Evolutionary conservation across 2,797 vertebrate genomes (phyloP).

Genomic region (Phalloptychus januarius): DNA sequence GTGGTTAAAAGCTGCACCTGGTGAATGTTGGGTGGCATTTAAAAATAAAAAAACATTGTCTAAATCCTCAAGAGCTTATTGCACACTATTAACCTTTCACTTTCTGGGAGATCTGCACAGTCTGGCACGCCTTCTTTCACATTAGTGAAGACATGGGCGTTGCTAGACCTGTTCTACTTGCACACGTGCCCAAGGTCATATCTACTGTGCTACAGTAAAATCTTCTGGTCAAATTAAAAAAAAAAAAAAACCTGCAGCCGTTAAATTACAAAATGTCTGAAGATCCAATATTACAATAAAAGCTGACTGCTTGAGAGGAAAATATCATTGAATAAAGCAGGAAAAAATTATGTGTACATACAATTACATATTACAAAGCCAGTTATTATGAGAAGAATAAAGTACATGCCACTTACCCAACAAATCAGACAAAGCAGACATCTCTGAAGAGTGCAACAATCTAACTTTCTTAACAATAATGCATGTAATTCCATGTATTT

Average conservation of each 20-base stretch:
- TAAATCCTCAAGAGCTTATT: slow-evolving; percentile 6
- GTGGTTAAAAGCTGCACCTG: slow-evolving; percentile 8
- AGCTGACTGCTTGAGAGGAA: background rate
- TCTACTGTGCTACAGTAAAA: background rate
- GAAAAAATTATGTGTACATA: background rate
- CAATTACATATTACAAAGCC: background rate
- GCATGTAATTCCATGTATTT: background rate
- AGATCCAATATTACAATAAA: background rate
- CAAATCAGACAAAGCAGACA: background rate
- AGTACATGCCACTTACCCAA: background rate
- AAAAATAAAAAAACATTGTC: background rate
- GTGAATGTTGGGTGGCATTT: background rate
- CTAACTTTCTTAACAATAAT: background rate
- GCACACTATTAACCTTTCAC: slow-evolving; percentile 15
- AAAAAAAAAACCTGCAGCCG: no score
- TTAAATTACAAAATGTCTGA: background rate
- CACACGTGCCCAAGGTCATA: background rate
- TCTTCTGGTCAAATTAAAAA: background rate
- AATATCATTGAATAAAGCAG: background rate
- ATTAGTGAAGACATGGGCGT: background rate
- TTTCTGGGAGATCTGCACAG: slow-evolving; percentile 4
- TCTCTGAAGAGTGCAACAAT: background rate
- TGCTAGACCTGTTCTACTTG: background rate
- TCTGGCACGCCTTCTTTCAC: slow-evolving; percentile 8
- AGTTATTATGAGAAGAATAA: background rate